Evolutionary conservation across 2,113 vertebrate genomes (phyloP).

Genomic region (Phylloscopus trochilus): DNA sequence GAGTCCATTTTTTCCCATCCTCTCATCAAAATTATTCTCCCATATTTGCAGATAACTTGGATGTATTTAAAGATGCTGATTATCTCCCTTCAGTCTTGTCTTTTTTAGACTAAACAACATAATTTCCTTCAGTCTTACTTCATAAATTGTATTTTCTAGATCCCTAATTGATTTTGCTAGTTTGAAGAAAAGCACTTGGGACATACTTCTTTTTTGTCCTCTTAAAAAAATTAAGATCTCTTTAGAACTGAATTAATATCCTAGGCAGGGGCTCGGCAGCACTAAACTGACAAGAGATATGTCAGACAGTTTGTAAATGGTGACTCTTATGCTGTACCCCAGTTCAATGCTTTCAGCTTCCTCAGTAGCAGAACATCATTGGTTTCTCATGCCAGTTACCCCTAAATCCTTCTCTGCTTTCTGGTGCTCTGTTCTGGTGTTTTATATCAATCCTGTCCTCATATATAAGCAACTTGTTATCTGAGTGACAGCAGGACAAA

Average conservation of each 20-base stretch:
- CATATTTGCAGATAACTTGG: not conserved
- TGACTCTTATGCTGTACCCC: not conserved
- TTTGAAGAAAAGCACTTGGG: not conserved
- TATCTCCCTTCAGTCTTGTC: not conserved
- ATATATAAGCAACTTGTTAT: not conserved
- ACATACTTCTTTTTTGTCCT: fast-evolving
- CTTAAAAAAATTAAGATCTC: not conserved
- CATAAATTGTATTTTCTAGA: not conserved
- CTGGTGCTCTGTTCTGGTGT: not conserved
- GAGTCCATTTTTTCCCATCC: not conserved
- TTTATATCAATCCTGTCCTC: not conserved
- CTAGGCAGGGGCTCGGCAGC: not conserved
- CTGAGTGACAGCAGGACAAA: not conserved
- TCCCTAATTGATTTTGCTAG: not conserved
- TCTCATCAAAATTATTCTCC: not conserved
- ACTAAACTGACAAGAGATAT: not conserved
- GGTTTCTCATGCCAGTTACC: not conserved
- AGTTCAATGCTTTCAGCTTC: not conserved
- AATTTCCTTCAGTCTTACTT: not conserved
- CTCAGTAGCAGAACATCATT: not conserved
- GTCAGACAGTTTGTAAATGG: not conserved
- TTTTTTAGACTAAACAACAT: not conserved
- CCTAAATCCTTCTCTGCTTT: not conserved
- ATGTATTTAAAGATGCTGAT: not conserved
- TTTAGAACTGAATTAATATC: not conserved